These are phyloP conservation scores for Geophilus truncorum DNA, from an alignment of 2,888 invertebrate genomes.

Conservation along the genomic window DNA sequence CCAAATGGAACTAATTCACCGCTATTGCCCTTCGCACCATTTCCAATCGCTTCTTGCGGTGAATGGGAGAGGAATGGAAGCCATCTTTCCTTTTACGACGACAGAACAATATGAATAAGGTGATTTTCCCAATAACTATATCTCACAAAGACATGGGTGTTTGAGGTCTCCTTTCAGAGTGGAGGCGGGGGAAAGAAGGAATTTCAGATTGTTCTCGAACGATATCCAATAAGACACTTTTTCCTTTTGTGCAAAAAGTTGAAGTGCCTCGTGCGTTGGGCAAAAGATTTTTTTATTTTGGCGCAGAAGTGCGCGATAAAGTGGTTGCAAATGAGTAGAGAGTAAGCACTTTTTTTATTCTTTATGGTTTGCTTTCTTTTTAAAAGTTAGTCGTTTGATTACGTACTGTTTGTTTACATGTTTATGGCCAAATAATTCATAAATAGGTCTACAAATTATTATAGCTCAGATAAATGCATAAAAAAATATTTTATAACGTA, in stretches of 20 bases:
- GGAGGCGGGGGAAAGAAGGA: neutral
- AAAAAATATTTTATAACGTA: too few relatives aligned
- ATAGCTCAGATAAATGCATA: too few relatives aligned
- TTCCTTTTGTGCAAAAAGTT: neutral
- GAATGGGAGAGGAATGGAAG: slow-evolving; percentile 8
- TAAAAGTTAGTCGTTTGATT: too few relatives aligned
- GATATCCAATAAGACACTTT: slow-evolving; percentile 1
- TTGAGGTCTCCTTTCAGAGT: neutral
- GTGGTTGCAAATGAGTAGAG: neutral
- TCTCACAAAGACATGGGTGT: slow-evolving; percentile 13
- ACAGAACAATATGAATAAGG: slow-evolving; percentile 30
- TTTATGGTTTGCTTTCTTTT: too few relatives aligned
- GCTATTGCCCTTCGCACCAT: neutral
- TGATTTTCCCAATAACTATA: slow-evolving; percentile 25
- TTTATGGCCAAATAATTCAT: too few relatives aligned
- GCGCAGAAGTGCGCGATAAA: neutral
- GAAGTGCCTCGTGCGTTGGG: neutral
- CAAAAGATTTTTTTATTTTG: neutral
- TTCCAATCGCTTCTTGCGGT: neutral
- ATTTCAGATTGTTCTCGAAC: slow-evolving; percentile 10
- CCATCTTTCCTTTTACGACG: slow-evolving; percentile 29
- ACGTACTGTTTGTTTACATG: too few relatives aligned
- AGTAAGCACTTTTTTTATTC: too few relatives aligned
- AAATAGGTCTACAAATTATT: too few relatives aligned
- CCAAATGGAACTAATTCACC: neutral